Evolutionary conservation across 2,888 invertebrate genomes (phyloP), one percentile per base, ranked within the genome.

Genomic region (Pseudanteris insignis): DNA sequence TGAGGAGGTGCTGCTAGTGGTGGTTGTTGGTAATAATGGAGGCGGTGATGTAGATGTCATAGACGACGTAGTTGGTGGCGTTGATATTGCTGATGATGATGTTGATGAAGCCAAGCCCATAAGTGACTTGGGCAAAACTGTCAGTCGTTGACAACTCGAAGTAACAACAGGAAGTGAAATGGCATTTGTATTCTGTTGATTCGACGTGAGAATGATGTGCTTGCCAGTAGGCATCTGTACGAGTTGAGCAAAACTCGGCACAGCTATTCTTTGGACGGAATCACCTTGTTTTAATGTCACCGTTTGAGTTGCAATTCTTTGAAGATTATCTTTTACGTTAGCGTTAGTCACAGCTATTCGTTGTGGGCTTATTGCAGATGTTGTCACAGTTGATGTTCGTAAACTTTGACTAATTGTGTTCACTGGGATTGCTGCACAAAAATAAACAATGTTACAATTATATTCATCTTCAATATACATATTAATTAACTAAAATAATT

Each of bases 171-270:
- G 74, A 74, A 81, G 71, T 25, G 77, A 75, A 47, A 76, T 74
- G 72, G 54, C 71, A 58, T 77, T 78, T 54, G 78, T 72, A 50
- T 70, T 78, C 66, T 78, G 78, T 55, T 77, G 78, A 67, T 71
- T 78, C 1, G 87, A 84, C 2, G 88, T 86, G 38, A 88, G 75
- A 59, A 89, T 81, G 67, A 88, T 83, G 77, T 89, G 89, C 69
- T 88, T 86, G 5, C 90, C 90, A 41, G 86, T 83, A 13, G 87
- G 83, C 3, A 88, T 88, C 75, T 90, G 89, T 36, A 90, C 88
- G 40, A 90, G 81, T 72, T 89, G 89, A 30, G 89, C 86, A 67
- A 85, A 78, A 67, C 75, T 70, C 44, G 79, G 77, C 46, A 78
- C 71, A 28, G 76, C 73, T 71, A 78, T 77, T 69, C 78, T 75